Conservation (phyloP, 2,113 vertebrate genomes). For the Corydoras sp. region DNA sequence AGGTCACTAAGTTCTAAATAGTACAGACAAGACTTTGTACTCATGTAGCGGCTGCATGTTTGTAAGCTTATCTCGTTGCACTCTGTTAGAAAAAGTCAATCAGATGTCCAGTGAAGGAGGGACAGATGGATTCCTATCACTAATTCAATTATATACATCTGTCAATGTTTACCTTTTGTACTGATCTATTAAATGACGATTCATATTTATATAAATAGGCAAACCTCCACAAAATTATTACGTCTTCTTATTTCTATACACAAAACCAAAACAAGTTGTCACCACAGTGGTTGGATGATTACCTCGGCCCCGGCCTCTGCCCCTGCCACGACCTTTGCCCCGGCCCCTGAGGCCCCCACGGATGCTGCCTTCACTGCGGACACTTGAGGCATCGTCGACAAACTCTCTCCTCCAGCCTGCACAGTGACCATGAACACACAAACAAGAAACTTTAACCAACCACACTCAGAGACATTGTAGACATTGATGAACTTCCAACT, state of each 20-base stretch:
- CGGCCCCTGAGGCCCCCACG: slow-evolving; percentile 74
- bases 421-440: background rate
- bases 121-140: too few relatives aligned
- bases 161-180: too few relatives aligned
- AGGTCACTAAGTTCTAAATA: background rate
- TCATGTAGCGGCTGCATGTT: background rate
- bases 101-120: background rate
- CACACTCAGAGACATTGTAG: background rate
- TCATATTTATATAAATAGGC: too few relatives aligned
- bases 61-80: background rate
- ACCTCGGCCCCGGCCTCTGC: slow-evolving; percentile 79
- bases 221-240: too few relatives aligned
- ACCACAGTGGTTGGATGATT: background rate
- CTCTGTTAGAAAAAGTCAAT: background rate
- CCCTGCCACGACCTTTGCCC: slow-evolving; percentile 80
- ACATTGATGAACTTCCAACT: background rate
- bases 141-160: too few relatives aligned
- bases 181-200: too few relatives aligned
- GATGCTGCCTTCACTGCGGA: slow-evolving; percentile 75
- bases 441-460: background rate
- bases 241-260: background rate
- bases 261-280: background rate
- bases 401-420: slow-evolving; percentile 83
- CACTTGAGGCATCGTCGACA: slow-evolving; percentile 71
- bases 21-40: slow-evolving; percentile 16